Conservation (phyloP, 2,113 vertebrate genomes). For the Macquaria ambigua region DNA sequence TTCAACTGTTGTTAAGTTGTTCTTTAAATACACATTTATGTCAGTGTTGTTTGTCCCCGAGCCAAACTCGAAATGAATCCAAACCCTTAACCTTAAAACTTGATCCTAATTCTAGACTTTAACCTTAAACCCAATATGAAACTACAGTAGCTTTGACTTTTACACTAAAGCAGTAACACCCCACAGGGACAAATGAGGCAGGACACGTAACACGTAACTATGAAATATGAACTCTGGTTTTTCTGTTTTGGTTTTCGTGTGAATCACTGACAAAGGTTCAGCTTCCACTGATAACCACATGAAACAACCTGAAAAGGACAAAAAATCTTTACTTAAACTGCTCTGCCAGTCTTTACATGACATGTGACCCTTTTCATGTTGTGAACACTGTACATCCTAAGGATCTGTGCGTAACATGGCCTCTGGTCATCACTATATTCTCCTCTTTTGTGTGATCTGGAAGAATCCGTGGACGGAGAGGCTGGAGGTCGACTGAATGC, state of each 20-base stretch:
- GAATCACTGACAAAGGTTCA: no score
- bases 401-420: slow-evolving; percentile 22
- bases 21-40: no score
- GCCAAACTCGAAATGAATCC: no score
- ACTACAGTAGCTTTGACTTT: not conserved
- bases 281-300: no score
- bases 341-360: not conserved
- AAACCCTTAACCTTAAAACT: no score
- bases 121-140: not conserved
- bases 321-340: not conserved
- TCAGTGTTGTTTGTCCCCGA: no score
- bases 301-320: not conserved
- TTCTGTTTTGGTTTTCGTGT: no score
- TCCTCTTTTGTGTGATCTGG: slow-evolving; percentile 39
- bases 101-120: not conserved
- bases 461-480: slow-evolving; percentile 5
- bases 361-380: not conserved
- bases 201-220: no score
- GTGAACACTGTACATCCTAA: not conserved
- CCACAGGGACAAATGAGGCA: no score
- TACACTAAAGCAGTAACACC: not conserved
- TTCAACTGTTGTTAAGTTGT: no score
- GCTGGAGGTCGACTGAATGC: slow-evolving; percentile 36
- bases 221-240: no score
- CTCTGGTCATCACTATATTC: slow-evolving; percentile 24